These are phyloP conservation scores for Heliconius aoede DNA, from an alignment of 2,888 invertebrate species.

Conservation along the genomic window DNA sequence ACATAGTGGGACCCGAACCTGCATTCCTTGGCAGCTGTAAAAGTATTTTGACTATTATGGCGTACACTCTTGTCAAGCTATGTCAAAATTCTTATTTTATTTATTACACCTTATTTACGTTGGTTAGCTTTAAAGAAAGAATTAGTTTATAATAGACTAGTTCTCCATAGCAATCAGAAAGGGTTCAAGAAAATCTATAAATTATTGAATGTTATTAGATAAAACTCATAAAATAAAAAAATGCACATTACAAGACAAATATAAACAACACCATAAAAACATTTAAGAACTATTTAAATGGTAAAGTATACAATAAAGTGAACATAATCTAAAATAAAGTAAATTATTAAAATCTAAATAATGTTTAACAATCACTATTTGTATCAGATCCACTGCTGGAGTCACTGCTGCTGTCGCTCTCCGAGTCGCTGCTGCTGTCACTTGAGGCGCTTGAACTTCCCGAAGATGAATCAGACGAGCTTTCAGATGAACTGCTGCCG, in stretches of 20 bases:
- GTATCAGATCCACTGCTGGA: slow-evolving; percentile 63
- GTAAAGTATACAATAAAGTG: slow-evolving; percentile 8
- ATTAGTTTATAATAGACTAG: slow-evolving; percentile 1
- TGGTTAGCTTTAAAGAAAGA: slow-evolving; percentile 1
- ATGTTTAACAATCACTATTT: slow-evolving; percentile 57
- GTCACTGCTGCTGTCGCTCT: slow-evolving; percentile 51
- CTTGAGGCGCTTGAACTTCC: slow-evolving; percentile 66
- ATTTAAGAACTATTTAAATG: slow-evolving; percentile 9
- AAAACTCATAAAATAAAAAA: neutral
- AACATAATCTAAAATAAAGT: slow-evolving; percentile 26
- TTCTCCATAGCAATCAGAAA: slow-evolving; percentile 10
- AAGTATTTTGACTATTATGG: neutral
- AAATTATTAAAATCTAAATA: neutral
- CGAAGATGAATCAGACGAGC: slow-evolving; percentile 66
- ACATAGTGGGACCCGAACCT: neutral
- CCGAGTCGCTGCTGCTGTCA: slow-evolving; percentile 66
- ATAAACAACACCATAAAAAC: neutral
- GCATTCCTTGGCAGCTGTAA: neutral
- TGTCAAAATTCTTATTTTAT: no score
- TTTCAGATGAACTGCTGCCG: slow-evolving; percentile 63
- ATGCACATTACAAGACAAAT: neutral
- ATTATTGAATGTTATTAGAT: slow-evolving; percentile 1
- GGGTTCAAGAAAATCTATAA: slow-evolving; percentile 1
- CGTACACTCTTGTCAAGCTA: neutral
- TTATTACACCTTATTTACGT: neutral